A percentile compares a stretch with the other conserved stretches of the same genome.
These are phyloP conservation scores for Aphelenchoides fujianensis DNA, from an alignment of 1,140 invertebrate species.

Conservation along the genomic window DNA sequence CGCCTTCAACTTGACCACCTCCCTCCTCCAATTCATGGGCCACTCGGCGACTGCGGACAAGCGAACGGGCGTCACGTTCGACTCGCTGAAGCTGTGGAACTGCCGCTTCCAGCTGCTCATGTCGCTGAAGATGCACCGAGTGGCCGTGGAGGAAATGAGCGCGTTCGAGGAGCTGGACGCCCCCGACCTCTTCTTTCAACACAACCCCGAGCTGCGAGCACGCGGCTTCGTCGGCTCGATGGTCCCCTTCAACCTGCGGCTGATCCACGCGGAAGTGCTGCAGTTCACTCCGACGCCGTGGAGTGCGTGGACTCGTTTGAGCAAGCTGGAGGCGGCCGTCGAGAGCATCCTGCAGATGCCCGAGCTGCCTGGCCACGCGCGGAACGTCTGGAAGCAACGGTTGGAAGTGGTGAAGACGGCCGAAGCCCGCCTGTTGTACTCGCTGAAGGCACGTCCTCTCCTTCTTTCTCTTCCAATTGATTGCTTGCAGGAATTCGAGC, in stretches of 20 bases:
- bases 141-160: slow-evolving; percentile 39
- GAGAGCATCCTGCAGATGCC: slow-evolving; percentile 5
- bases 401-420: slow-evolving; percentile 33
- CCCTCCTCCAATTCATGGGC: background rate
- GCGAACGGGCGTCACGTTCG: slow-evolving; percentile 10
- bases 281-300: slow-evolving; percentile 42
- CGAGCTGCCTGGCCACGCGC: background rate
- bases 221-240: slow-evolving; percentile 25
- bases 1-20: slow-evolving; percentile 22
- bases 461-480: background rate
- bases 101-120: slow-evolving; percentile 49
- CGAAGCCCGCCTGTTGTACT: slow-evolving; percentile 30
- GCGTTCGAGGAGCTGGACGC: slow-evolving; percentile 53
- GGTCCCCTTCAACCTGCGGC: slow-evolving; percentile 44
- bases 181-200: slow-evolving; percentile 52
- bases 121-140: slow-evolving; percentile 39
- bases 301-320: slow-evolving; percentile 31
- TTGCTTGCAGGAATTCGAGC: slow-evolving; percentile 26
- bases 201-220: slow-evolving; percentile 20
- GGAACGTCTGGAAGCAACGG: slow-evolving; percentile 31
- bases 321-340: slow-evolving; percentile 27
- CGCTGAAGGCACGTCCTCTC: slow-evolving; percentile 24
- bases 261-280: slow-evolving; percentile 47
- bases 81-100: slow-evolving; percentile 34
- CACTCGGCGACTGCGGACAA: background rate